Evolutionary conservation across 2,113 vertebrate genomes (phyloP).

Genomic region (Formicarius rufipectus): DNA sequence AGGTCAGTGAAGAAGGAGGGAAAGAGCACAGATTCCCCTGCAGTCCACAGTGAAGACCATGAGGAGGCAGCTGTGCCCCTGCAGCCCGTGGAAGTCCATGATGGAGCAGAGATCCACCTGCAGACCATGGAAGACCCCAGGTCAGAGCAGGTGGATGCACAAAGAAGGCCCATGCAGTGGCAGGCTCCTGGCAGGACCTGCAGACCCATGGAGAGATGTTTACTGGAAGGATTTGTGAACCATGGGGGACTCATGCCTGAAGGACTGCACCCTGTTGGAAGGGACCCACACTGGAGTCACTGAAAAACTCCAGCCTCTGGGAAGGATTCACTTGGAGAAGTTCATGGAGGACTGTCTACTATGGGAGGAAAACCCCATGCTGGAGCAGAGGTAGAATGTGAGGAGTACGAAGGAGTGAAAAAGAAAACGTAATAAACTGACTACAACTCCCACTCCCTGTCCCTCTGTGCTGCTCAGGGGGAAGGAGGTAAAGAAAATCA

Average conservation of each 20-base stretch:
- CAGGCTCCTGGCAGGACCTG: neutral
- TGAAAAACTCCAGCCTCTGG: neutral
- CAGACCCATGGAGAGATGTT: neutral
- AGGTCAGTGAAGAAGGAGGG: neutral
- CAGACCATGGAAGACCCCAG: neutral
- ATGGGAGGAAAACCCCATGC: neutral
- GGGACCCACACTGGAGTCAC: neutral
- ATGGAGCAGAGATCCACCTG: neutral
- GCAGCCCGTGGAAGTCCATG: neutral
- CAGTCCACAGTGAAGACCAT: neutral
- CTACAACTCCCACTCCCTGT: neutral
- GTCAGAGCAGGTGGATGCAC: neutral
- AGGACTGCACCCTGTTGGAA: neutral
- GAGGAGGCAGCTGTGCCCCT: neutral
- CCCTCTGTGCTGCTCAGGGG: neutral
- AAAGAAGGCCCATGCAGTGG: neutral
- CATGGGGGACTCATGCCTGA: neutral
- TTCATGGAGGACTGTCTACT: neutral
- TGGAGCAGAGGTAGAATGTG: neutral
- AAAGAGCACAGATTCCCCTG: neutral
- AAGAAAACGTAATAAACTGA: neutral
- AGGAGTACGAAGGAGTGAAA: neutral
- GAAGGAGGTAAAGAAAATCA: neutral
- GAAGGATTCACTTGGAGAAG: neutral
- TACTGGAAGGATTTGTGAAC: neutral